Percentiles rank a stretch among this genome's conserved stretches.
These are phyloP conservation scores for Phasia obesa DNA, from an alignment of 2,888 invertebrate genomes.

Conservation along the genomic window DNA sequence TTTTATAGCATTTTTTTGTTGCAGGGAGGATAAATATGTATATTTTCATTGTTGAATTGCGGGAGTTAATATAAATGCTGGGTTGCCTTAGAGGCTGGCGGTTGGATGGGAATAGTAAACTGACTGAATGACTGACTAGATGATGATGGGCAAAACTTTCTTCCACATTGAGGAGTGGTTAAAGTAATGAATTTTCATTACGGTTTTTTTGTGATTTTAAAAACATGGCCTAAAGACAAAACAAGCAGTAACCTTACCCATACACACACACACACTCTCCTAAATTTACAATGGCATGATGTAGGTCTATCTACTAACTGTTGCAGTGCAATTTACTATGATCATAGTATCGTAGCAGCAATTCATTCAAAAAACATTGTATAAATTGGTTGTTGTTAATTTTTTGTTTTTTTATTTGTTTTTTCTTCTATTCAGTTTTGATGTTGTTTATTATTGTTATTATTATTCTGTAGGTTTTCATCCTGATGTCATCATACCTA, in stretches of 20 bases:
- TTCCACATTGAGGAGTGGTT: conserved; percentile 67
- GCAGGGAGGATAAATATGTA: not conserved
- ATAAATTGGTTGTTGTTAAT: conserved; percentile 60
- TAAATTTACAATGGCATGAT: not conserved
- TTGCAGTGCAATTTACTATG: conserved; percentile 13
- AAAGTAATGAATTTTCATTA: conserved; percentile 70
- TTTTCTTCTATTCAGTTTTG: too few species aligned
- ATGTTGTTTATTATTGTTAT: conserved; percentile 50
- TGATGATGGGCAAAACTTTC: conserved; percentile 48
- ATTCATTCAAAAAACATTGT: conserved; percentile 9
- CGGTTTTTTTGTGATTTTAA: conserved; percentile 50
- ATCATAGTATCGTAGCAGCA: not conserved
- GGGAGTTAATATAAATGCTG: conserved; percentile 65
- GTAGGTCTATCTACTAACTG: conserved; percentile 7
- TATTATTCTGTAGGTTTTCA: conserved; percentile 52
- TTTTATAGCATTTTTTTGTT: conserved; percentile 36
- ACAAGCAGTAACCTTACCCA: conserved; percentile 37
- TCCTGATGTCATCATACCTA: conserved; percentile 59
- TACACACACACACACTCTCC: conserved; percentile 6
- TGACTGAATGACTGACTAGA: conserved; percentile 7
- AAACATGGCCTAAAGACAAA: conserved; percentile 69
- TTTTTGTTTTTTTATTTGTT: too few species aligned
- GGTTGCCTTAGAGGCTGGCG: conserved; percentile 13
- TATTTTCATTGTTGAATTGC: conserved; percentile 65
- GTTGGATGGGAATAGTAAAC: conserved; percentile 22